phyloP scores from a whole-genome alignment of 2,797 vertebrate species.

The Oreochromis grahami region DNA sequence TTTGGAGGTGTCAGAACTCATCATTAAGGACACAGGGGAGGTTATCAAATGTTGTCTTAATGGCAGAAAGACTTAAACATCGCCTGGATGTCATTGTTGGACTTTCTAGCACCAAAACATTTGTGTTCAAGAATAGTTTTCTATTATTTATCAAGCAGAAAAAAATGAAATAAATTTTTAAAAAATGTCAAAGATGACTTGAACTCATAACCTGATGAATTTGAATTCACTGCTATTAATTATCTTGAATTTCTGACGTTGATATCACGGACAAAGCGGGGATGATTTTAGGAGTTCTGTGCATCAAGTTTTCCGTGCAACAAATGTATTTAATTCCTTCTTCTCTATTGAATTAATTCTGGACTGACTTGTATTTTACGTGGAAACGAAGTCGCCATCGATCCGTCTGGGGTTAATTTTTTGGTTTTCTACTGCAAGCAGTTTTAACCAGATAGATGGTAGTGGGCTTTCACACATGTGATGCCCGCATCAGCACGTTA shows the following conservation, averaged over 20 bases:
- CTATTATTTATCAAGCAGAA: background rate
- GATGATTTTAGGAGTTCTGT: background rate
- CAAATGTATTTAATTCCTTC: background rate
- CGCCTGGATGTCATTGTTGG: background rate
- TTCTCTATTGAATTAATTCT: background rate
- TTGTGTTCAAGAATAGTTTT: background rate
- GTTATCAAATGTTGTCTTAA: background rate
- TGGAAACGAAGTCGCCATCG: accelerated
- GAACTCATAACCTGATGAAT: background rate
- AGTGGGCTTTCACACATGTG: background rate
- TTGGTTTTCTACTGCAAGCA: background rate
- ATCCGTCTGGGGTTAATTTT: background rate
- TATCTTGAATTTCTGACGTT: background rate
- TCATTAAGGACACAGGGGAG: background rate
- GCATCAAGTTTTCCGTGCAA: background rate
- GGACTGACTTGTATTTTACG: background rate
- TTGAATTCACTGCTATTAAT: background rate
- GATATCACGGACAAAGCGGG: background rate
- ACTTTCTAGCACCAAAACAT: background rate
- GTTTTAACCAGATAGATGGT: background rate
- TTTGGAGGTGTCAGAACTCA: background rate
- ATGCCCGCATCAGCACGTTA: background rate
- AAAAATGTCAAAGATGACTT: background rate
- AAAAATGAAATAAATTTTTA: background rate
- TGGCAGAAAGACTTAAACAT: background rate